These are phyloP conservation scores for Archips crataeganus DNA, from an alignment of 2,888 invertebrate genomes.

Conservation along the genomic window DNA sequence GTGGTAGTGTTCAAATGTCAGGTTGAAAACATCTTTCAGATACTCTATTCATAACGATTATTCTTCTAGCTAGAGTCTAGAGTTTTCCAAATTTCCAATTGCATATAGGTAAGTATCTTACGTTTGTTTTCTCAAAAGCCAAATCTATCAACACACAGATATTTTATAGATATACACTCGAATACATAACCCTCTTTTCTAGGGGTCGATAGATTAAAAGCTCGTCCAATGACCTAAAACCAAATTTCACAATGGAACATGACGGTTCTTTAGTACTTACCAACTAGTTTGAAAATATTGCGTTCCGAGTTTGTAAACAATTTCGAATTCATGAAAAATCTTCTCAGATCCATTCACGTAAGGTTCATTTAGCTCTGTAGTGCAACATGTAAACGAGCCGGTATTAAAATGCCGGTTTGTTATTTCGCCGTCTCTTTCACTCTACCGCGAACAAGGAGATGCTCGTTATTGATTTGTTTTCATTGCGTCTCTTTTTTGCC, in stretches of 20 bases:
- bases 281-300: slow-evolving; percentile 57
- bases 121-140: neutral
- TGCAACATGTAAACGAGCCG: slow-evolving; percentile 61
- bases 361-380: slow-evolving; percentile 59
- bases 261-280: slow-evolving; percentile 54
- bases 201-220: neutral
- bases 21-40: no score
- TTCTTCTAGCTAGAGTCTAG: no score
- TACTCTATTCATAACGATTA: no score
- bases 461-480: slow-evolving; percentile 85
- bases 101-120: no score
- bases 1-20: no score
- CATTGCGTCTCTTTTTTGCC: slow-evolving; percentile 81
- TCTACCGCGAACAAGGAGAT: slow-evolving; percentile 76
- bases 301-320: slow-evolving; percentile 61
- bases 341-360: slow-evolving; percentile 52
- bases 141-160: neutral
- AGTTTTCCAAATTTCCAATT: no score
- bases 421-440: slow-evolving; percentile 82
- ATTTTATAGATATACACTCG: neutral
- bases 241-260: slow-evolving; percentile 62
- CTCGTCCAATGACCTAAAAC: slow-evolving; percentile 47
- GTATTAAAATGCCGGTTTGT: slow-evolving; percentile 82
- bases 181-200: neutral
- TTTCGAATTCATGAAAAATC: slow-evolving; percentile 48